Evolutionary conservation across 2,113 vertebrate genomes (phyloP).

Genomic region (Cololabis saira): DNA sequence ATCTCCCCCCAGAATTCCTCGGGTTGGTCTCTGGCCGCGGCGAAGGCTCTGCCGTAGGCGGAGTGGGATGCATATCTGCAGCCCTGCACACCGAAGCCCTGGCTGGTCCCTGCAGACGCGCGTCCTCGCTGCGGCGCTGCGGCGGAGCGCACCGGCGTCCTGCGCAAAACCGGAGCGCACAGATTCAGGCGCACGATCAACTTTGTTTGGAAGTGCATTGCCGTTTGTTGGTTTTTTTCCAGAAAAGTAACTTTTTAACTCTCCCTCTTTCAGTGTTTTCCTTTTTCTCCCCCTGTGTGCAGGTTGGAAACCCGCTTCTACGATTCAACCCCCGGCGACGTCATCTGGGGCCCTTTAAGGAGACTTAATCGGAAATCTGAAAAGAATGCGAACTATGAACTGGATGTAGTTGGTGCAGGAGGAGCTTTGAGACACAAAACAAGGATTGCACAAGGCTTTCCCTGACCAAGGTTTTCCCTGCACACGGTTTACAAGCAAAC

Average conservation of each 20-base stretch:
- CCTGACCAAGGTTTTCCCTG: no score
- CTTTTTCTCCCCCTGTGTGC: not conserved
- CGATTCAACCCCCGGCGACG: not conserved
- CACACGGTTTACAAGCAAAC: no score
- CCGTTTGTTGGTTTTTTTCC: not conserved
- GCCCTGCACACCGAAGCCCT: not conserved
- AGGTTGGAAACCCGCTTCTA: not conserved
- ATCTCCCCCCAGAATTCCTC: constrained; percentile 75
- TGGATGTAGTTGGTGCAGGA: constrained; percentile 43
- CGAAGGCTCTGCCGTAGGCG: constrained; percentile 70
- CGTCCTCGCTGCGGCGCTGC: not conserved
- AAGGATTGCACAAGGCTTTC: no score
- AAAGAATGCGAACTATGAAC: constrained; percentile 62
- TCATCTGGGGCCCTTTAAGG: constrained; percentile 11
- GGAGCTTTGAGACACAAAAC: constrained; percentile 7
- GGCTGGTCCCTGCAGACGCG: not conserved
- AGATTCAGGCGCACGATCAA: constrained; percentile 2
- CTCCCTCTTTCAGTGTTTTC: no score
- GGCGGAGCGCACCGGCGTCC: not conserved
- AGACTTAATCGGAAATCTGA: not conserved
- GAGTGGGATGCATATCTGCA: constrained; percentile 22
- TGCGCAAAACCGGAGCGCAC: not conserved
- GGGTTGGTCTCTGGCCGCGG: constrained; percentile 67
- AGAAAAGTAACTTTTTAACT: not conserved
- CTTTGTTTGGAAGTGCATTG: constrained; percentile 47